Base-by-base conservation (phyloP, 2,888 invertebrate species). In the Leptopilina drosophilae region DNA sequence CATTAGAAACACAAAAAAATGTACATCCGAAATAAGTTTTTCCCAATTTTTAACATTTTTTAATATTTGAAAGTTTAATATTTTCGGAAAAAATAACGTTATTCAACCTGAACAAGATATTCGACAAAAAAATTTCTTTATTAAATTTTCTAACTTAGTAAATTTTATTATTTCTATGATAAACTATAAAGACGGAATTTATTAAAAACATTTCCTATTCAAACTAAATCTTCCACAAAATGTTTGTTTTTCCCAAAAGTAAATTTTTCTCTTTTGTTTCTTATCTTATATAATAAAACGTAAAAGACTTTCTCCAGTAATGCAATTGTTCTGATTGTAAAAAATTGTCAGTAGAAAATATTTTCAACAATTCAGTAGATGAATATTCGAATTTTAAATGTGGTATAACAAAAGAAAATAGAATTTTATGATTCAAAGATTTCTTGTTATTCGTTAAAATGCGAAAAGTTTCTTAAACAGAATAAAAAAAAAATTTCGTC, bases 381-480 rank as follows among this genome's bases (percentile, higher is more conserved):
- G 1, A 62, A 62, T 15, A 20, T 62, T 15, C 62, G 20, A 62
- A 20, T 62, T 62, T 20, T 62, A 62, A 20, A 20, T 67, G 46
- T 67, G 15, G 11, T 64, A 14, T 33, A 40, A 33, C 26, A 5
- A 6, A 40, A 64, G 14, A 64, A 64, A 26, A 33, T 33, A 64
- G 20, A 62, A 62, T 59, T 59, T 59, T 26, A 12, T 64, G 64
- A 20, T 64, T 64, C 26, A 33, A 64, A 20, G 26, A 64, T 64
- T 69, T 69, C 67, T 53, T 53, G 49, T 62, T 15, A 62, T 62
- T 62, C 62, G 62, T 62, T 62, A n/a, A 62, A 62, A 62, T 62
- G 9, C 15, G 49, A 69, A 20, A 49, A 49, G 49, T 49, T 6
- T 5, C 46, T 46, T 1, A 53, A 49, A 20, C 40, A 12, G 9